Evolutionary conservation across 2,113 vertebrate genomes (phyloP), one percentile per base, ranked within the genome.

Genomic region (Pipra filicauda): DNA sequence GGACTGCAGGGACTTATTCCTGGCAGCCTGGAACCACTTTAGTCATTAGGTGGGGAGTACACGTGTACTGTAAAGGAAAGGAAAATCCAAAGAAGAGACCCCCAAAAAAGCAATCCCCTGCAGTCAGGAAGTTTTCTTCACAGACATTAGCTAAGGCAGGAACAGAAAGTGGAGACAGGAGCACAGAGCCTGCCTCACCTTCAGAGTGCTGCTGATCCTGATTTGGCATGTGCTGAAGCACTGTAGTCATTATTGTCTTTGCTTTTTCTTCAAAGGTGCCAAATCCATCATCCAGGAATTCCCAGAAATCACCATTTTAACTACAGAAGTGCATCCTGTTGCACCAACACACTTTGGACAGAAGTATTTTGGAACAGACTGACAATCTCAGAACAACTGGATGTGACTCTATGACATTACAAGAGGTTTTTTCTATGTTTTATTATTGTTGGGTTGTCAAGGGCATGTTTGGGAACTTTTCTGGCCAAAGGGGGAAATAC

Each of bases 251-350:
- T 19, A 7, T 43, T 97, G 58, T 52, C 66, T 96, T 70, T 75
- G 78, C 80, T 93, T 49, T 91, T 91, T 82, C 96, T 95, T 96
- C 67, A 57, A 92, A 99, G 99, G 99, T 98, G 99, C 99, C 96
- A 99, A 98, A 96, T 99, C 99, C 55, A 99, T 99, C 92, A 99
- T 99, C 95, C 98, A 99, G 93, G 99, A 99, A 95, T 99, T 99
- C 95, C 99, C 99, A 73, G 99, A 99, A 59, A 99, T 99, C 97
- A 99, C 99, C 85, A 99, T 99, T 97, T 96, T 99, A 95, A 99
- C 99, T 37, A 99, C 99, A 72, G 99, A 99, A 97, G 99, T 99
- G 88, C 99, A 99, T 95, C 98, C 98, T 9, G 98, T 99, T 85
- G 99, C 99, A 72, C 99, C 99, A 27, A 99, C 99, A 81, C 99